Conservation (phyloP, 2,888 invertebrate species). For the Pachycephus smyrnensis region DNA sequence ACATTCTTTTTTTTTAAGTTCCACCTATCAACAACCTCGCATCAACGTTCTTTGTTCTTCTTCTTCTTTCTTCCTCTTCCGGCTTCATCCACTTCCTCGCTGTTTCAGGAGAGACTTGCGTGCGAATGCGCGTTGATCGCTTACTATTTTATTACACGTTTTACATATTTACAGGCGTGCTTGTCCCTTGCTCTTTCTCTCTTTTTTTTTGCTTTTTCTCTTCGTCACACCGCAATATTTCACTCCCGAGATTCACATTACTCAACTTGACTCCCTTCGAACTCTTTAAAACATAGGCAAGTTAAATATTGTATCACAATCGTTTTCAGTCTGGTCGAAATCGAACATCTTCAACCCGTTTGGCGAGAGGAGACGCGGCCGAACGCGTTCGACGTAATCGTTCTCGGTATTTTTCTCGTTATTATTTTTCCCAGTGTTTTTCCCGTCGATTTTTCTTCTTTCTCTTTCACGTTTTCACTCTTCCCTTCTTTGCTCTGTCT, state of each 20-base stretch:
- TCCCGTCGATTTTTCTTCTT: neutral
- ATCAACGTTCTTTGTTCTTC: constrained; percentile 10
- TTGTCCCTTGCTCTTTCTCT: constrained; percentile 27
- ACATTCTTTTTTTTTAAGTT: constrained; percentile 7
- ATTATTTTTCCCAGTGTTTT: neutral
- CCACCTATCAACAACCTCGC: neutral
- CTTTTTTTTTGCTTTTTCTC: constrained; percentile 1
- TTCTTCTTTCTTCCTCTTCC: constrained; percentile 14
- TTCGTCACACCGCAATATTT: neutral
- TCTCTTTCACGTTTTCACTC: neutral
- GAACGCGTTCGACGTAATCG: neutral
- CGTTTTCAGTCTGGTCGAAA: constrained; percentile 66
- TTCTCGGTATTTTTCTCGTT: neutral
- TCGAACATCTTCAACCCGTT: constrained; percentile 64
- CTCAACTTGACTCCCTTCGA: constrained; percentile 6
- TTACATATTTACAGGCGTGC: constrained; percentile 61
- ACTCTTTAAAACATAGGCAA: constrained; percentile 62
- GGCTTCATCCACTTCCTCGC: constrained; percentile 15
- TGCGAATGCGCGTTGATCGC: constrained; percentile 14
- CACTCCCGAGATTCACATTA: neutral
- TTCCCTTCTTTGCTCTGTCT: too few species aligned
- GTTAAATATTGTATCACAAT: constrained; percentile 68
- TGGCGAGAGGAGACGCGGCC: constrained; percentile 46
- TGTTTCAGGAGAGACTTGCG: constrained; percentile 19
- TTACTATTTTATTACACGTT: constrained; percentile 27